Percentiles rank a stretch among this genome's conserved stretches.
These are phyloP conservation scores for Dromococcyx pavoninus DNA, from an alignment of 2,797 vertebrate genomes.

Conservation along the genomic window DNA sequence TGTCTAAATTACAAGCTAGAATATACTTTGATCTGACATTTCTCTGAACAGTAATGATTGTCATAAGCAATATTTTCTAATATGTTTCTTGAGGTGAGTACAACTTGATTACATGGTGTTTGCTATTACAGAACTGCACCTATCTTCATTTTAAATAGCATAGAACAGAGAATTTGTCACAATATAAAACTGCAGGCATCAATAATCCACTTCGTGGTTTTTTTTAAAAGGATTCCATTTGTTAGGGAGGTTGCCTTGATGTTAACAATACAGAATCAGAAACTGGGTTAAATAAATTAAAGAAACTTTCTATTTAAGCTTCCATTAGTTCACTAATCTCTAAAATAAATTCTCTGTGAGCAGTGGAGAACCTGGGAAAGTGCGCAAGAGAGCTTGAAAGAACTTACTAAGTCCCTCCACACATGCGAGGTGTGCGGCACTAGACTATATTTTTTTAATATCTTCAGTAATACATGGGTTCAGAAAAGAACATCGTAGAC, in stretches of 20 bases:
- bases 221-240: neutral
- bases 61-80: neutral
- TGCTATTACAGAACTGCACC: neutral
- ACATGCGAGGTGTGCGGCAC: neutral
- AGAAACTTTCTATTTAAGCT: neutral
- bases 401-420: fast-evolving
- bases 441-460: neutral
- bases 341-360: neutral
- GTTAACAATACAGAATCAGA: neutral
- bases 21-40: neutral
- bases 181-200: neutral
- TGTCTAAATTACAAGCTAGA: neutral
- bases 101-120: neutral
- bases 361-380: neutral
- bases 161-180: neutral
- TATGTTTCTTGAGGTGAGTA: neutral
- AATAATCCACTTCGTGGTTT: fast-evolving
- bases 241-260: neutral
- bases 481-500: neutral
- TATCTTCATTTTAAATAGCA: neutral
- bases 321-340: neutral
- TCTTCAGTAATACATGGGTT: neutral
- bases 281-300: neutral
- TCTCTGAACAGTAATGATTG: neutral
- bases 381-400: neutral